A percentile compares a stretch with the other conserved stretches of the same genome.
phyloP scores from a whole-genome alignment of 2,113 vertebrate genomes.

The Terrapene triunguis region DNA sequence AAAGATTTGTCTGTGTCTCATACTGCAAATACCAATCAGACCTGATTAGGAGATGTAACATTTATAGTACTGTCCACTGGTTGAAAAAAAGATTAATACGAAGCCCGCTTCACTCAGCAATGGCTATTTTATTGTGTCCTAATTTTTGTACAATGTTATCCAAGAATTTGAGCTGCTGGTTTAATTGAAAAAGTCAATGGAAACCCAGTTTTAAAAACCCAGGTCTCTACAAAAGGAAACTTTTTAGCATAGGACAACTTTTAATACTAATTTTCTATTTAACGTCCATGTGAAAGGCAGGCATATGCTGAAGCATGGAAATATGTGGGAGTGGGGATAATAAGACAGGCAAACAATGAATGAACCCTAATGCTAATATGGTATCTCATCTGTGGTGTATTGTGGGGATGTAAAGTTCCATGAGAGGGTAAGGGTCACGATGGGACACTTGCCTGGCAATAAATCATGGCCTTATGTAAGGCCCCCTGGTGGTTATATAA shows the following conservation, averaged over 20 bases:
- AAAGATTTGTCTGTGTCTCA: conserved; percentile 76
- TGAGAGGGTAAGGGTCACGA: too few relatives aligned
- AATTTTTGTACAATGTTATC: neutral
- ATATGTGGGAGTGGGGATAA: neutral
- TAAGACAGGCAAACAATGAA: conserved; percentile 2
- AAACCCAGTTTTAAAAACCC: neutral
- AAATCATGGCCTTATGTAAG: too few relatives aligned
- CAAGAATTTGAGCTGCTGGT: neutral
- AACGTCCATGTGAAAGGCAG: conserved; percentile 24
- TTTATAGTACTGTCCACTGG: conserved; percentile 54
- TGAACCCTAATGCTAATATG: conserved; percentile 6
- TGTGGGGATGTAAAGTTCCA: too few relatives aligned
- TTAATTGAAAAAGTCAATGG: neutral
- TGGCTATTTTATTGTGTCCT: conserved; percentile 42
- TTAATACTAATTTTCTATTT: conserved; percentile 26
- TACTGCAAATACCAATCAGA: conserved; percentile 70
- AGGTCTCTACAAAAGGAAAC: neutral
- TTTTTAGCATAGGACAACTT: neutral
- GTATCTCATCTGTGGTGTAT: neutral
- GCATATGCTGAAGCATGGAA: neutral
- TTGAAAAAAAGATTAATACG: conserved; percentile 32
- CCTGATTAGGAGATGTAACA: conserved; percentile 75
- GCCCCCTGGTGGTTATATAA: too few relatives aligned
- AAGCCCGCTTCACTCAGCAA: neutral
- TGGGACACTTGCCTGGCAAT: too few relatives aligned